phyloP scores from a whole-genome alignment of 1,140 invertebrate species.

The Phymastichus coffea region DNA sequence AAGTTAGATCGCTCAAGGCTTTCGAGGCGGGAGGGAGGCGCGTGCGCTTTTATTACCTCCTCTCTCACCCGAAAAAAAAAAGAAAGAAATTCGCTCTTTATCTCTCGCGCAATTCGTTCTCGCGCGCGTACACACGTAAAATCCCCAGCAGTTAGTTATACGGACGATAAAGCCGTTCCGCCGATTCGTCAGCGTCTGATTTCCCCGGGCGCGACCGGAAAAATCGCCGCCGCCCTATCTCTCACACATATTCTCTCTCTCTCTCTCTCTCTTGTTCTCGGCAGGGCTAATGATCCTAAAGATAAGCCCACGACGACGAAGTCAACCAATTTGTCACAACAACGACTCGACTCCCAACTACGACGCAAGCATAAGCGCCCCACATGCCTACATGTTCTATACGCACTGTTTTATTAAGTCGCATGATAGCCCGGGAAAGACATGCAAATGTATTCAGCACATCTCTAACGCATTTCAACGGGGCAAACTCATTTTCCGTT shows the following conservation, averaged over 20 bases:
- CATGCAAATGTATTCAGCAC: too few species aligned
- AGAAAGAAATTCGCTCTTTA: not conserved
- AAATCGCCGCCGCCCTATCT: not conserved
- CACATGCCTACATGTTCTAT: too few species aligned
- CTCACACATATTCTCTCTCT: conserved; percentile 3
- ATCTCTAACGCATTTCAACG: too few species aligned
- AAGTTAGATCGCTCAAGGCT: conserved; percentile 32
- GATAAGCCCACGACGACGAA: conserved; percentile 14
- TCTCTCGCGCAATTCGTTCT: conserved; percentile 23
- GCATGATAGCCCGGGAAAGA: too few species aligned
- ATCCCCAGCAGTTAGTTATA: conserved; percentile 29
- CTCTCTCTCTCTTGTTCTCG: too few species aligned
- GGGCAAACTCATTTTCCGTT: too few species aligned
- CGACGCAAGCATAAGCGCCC: too few species aligned
- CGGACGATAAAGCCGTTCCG: conserved; percentile 29
- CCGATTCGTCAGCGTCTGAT: conserved; percentile 31
- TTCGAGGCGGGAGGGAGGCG: too few species aligned
- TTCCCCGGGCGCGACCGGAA: conserved; percentile 27
- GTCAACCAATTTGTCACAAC: conserved; percentile 14
- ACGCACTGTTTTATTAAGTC: too few species aligned
- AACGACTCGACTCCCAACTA: too few species aligned
- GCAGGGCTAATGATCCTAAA: conserved; percentile 24
- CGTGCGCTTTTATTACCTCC: too few species aligned
- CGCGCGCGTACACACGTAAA: conserved; percentile 19
- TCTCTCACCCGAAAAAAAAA: not conserved